Conservation (phyloP, 2,888 invertebrate genomes). For the Trachelus troglodyta region DNA sequence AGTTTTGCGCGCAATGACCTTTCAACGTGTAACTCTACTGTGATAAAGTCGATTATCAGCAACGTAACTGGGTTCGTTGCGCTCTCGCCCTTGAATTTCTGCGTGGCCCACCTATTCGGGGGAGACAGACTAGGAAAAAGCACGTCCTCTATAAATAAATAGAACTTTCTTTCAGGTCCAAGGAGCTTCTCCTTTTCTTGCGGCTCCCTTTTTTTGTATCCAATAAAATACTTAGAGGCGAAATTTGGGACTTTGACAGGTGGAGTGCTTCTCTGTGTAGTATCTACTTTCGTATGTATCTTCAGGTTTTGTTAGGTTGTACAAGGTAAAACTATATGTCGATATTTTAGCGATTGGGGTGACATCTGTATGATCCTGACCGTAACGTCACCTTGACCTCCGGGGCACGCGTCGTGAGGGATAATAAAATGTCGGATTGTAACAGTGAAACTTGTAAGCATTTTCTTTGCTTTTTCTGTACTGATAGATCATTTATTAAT, state of each 20-base stretch:
- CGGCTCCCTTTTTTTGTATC: neutral
- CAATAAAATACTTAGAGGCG: neutral
- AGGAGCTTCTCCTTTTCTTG: neutral
- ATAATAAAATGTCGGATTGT: neutral
- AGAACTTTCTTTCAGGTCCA: neutral
- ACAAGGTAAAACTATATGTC: neutral
- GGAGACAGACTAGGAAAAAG: neutral
- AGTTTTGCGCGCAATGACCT: neutral
- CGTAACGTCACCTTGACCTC: neutral
- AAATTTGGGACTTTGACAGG: neutral
- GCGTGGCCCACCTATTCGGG: neutral
- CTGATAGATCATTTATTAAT: neutral
- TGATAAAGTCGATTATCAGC: neutral
- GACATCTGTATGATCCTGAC: neutral
- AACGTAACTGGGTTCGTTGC: neutral
- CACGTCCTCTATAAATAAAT: neutral
- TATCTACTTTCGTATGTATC: neutral
- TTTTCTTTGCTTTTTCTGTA: neutral
- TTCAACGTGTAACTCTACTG: neutral
- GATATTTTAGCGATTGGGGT: neutral
- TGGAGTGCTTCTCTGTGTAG: neutral
- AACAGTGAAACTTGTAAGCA: neutral
- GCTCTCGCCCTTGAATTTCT: neutral
- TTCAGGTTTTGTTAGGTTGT: neutral
- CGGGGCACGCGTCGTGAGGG: neutral